These are phyloP conservation scores for Cardiocondyla obscurior DNA, from an alignment of 1,140 invertebrate species.

Conservation along the genomic window DNA sequence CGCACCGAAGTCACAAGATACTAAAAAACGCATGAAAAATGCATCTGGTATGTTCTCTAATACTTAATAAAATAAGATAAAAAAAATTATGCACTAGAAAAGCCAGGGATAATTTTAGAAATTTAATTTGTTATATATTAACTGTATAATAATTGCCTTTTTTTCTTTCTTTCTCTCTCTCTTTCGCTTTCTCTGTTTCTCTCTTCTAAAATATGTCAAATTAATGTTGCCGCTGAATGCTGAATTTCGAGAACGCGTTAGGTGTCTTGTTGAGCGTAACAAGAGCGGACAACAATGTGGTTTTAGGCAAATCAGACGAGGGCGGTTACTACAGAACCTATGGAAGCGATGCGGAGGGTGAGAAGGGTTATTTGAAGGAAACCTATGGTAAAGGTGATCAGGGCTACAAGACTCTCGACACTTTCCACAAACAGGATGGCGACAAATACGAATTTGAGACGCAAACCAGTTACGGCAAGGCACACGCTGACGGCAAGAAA, in stretches of 20 bases:
- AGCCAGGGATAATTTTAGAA: not conserved
- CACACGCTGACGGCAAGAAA: slow-evolving; percentile 75
- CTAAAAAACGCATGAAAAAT: slow-evolving; percentile 70
- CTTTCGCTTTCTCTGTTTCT: not conserved
- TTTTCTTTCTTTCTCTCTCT: not conserved
- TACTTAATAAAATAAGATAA: not conserved
- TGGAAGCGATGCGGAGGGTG: slow-evolving; percentile 85
- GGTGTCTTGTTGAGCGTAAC: slow-evolving; percentile 54
- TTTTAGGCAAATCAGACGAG: slow-evolving; percentile 80
- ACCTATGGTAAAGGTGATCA: slow-evolving; percentile 87
- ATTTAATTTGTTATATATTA: not conserved
- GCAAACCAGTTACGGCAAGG: slow-evolving; percentile 86
- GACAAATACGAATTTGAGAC: slow-evolving; percentile 89
- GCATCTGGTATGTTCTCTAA: slow-evolving; percentile 68
- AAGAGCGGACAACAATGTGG: slow-evolving; percentile 63
- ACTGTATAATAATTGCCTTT: too few species aligned
- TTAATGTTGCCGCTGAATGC: slow-evolving; percentile 5
- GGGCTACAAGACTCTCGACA: slow-evolving; percentile 89
- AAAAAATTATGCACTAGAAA: not conserved
- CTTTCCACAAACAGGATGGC: slow-evolving; percentile 88
- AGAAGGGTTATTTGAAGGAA: slow-evolving; percentile 87
- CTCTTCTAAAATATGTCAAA: not conserved
- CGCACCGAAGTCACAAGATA: slow-evolving; percentile 51
- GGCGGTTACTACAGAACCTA: slow-evolving; percentile 80
- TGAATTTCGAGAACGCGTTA: slow-evolving; percentile 1